phyloP scores from a whole-genome alignment of 2,797 vertebrate genomes.

The Girardinus metallicus region DNA sequence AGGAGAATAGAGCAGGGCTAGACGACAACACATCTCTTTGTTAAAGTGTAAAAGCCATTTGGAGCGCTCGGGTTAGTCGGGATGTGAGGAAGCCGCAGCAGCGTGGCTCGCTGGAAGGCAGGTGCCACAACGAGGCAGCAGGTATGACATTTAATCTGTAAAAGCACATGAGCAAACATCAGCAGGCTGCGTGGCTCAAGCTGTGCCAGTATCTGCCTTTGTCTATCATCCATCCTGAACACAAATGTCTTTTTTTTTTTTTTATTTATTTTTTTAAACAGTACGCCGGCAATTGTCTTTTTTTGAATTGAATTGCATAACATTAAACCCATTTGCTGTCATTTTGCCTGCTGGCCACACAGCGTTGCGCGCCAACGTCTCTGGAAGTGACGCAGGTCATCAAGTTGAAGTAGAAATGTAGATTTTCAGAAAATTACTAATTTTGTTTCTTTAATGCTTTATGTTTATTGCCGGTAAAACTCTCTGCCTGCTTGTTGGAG shows the following conservation, averaged over 20 bases:
- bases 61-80: neutral
- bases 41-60: neutral
- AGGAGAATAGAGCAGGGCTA: neutral
- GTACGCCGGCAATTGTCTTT: neutral
- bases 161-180: constrained; percentile 40
- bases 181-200: constrained; percentile 43
- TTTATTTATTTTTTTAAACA: neutral
- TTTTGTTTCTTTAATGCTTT: neutral
- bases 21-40: neutral
- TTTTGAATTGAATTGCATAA: neutral
- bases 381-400: neutral
- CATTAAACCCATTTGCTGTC: neutral
- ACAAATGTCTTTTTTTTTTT: constrained; percentile 1
- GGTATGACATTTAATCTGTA: constrained; percentile 57
- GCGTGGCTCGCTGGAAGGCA: constrained; percentile 19
- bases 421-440: neutral
- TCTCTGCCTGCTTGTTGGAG: neutral
- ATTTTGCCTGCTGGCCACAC: neutral
- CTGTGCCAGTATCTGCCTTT: constrained; percentile 34
- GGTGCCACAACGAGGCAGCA: constrained; percentile 42
- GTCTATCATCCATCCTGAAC: neutral
- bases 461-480: neutral
- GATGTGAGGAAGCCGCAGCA: neutral
- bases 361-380: neutral
- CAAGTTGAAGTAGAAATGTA: neutral